Evolutionary conservation across 2,888 invertebrate species (phyloP).

Genomic region (Microchrysa polita): DNA sequence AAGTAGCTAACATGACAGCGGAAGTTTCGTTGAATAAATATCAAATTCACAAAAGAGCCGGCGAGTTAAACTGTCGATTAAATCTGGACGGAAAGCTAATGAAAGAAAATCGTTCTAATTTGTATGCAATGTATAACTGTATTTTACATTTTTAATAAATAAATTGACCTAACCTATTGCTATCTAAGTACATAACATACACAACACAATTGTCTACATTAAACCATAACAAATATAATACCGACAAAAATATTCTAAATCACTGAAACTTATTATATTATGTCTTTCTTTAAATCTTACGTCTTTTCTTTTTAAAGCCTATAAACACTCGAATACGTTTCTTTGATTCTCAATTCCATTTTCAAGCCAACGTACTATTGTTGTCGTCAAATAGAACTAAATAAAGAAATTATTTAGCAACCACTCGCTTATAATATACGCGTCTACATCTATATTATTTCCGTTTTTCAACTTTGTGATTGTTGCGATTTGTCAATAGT

Average conservation of each 20-base stretch:
- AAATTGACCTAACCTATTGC: background rate
- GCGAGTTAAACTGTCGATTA: no score
- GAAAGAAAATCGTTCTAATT: background rate
- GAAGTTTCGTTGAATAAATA: background rate
- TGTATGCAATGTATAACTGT: background rate
- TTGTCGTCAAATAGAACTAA: no score
- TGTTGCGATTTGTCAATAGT: conserved; percentile 25
- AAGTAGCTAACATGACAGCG: background rate
- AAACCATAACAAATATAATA: background rate
- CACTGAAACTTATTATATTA: background rate
- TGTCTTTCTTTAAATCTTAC: background rate
- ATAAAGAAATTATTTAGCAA: background rate
- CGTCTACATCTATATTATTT: background rate
- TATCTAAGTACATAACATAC: background rate
- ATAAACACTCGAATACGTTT: background rate
- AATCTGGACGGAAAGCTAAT: no score
- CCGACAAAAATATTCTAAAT: background rate
- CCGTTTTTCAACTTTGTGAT: conserved; percentile 23
- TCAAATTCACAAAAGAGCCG: background rate
- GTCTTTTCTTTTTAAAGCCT: conserved; percentile 4
- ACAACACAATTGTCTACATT: background rate
- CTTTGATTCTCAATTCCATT: background rate
- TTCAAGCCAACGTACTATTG: background rate
- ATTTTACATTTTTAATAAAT: background rate
- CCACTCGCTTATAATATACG: background rate